phyloP scores from a whole-genome alignment of 2,888 invertebrate genomes.

The Drosophila anomelani region DNA sequence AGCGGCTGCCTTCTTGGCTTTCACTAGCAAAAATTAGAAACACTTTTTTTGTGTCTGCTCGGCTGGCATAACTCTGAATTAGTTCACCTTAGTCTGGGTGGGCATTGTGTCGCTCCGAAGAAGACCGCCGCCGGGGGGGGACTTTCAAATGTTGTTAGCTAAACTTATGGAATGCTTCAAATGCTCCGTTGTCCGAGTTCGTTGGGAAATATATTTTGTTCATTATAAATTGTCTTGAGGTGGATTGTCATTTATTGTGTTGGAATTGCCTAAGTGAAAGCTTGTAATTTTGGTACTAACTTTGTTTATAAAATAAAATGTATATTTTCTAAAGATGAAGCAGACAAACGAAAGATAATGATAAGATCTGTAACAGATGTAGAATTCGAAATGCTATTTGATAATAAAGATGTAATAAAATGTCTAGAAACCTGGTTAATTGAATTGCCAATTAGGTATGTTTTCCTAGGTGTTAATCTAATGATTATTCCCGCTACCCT shows the following conservation, averaged over 20 bases:
- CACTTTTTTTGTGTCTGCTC: conserved; percentile 34
- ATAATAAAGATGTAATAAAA: not conserved
- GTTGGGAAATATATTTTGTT: conserved; percentile 1
- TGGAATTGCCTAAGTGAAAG: not conserved
- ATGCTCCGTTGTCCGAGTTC: not conserved
- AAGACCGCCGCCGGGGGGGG: not conserved
- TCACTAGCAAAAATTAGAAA: conserved; percentile 63
- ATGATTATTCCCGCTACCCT: too few species aligned
- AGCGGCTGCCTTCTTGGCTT: conserved; percentile 62
- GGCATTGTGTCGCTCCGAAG: conserved; percentile 30
- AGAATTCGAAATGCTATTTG: not conserved
- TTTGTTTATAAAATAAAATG: not conserved
- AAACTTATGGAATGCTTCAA: not conserved
- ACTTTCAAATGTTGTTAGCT: conserved; percentile 8
- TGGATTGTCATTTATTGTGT: not conserved
- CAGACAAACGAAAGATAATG: not conserved
- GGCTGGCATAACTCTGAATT: conserved; percentile 59
- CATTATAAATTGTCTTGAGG: not conserved
- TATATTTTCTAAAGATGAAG: not conserved
- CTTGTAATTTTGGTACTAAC: not conserved
- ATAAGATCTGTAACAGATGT: not conserved
- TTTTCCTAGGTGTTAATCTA: not conserved
- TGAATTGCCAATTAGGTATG: not conserved
- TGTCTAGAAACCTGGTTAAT: not conserved
- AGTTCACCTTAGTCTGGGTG: conserved; percentile 45